Base-by-base conservation (phyloP, 2,888 invertebrate genomes). In the Hypomecis atomaria region DNA sequence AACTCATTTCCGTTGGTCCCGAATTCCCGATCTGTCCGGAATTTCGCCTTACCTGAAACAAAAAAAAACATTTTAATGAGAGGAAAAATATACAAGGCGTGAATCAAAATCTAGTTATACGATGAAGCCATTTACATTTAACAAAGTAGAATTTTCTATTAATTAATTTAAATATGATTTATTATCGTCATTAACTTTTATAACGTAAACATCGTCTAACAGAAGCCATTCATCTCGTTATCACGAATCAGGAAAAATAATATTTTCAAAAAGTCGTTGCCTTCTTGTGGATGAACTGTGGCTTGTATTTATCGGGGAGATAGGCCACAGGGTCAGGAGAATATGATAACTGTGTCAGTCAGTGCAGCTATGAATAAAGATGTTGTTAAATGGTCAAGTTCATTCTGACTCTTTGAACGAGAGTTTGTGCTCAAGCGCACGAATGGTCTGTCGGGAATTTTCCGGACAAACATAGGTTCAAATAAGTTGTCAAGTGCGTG, bases 231-330 rank as follows among this genome's bases (percentile, higher is more conserved):
- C 79, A 82, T 79, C 47, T 61, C 71, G 63, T 80, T 86, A 86
- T 86, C 82, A 47, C 11, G 71, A 76, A 83, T 79, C 78, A 79
- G 83, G 83, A 86, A 86, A 86, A 80, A 84, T 83, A 83, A 45
- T 75, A 77, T 83, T 86, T 86, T 84, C 83, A 85, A 87, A 89
- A 87, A 86, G 89, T 90, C 90, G 84, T 88, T 89, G 89, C 76
- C 89, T 79, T 73, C 73, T 75, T 73, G 75, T 85, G 85, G 75
- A 61, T 85, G 88, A 87, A 88, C 88, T 84, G 77, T 77, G 82
- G 74, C 82, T 77, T 74, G 65, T 75, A 72, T 71, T n/a, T 87
- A 86, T 87, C 86, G 71, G 75, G 78, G 50, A 67, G 89, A 87
- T 90, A 89, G 78, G 68, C 74, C 78, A 79, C 83, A 84, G 85